These are phyloP conservation scores for Eupleurogrammus muticus DNA, from an alignment of 2,797 vertebrate species.

Conservation along the genomic window DNA sequence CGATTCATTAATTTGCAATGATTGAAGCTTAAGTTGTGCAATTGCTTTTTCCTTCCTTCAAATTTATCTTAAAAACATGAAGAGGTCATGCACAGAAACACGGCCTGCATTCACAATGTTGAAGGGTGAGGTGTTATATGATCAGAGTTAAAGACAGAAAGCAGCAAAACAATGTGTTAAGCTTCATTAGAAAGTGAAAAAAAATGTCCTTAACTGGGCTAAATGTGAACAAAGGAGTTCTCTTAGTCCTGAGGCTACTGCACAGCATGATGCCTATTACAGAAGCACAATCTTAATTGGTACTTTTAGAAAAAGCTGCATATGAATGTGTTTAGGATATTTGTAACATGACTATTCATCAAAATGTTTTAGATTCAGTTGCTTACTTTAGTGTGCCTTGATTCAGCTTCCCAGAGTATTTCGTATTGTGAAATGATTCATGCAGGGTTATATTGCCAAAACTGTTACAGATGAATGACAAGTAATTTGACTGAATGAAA, in stretches of 20 bases:
- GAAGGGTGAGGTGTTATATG: not conserved
- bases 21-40: not conserved
- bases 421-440: not conserved
- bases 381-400: constrained; percentile 13
- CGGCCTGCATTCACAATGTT: not conserved
- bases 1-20: not conserved
- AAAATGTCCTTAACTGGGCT: not conserved
- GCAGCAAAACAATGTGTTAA: not conserved
- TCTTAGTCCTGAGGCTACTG: not conserved
- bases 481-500: not conserved
- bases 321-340: not conserved
- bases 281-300: not conserved
- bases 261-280: constrained; percentile 3
- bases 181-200: not conserved
- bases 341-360: constrained; percentile 26
- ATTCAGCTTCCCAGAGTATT: not conserved
- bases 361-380: constrained; percentile 3
- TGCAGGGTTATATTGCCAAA: not conserved
- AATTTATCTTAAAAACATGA: not conserved
- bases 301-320: constrained; percentile 6
- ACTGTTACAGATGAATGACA: not conserved
- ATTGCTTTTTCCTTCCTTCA: not conserved
- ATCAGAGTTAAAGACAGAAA: constrained; percentile 1
- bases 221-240: constrained; percentile 2
- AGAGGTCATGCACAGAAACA: not conserved